Conservation (phyloP, 2,797 vertebrate species). For the Poeciliopsis infans region DNA sequence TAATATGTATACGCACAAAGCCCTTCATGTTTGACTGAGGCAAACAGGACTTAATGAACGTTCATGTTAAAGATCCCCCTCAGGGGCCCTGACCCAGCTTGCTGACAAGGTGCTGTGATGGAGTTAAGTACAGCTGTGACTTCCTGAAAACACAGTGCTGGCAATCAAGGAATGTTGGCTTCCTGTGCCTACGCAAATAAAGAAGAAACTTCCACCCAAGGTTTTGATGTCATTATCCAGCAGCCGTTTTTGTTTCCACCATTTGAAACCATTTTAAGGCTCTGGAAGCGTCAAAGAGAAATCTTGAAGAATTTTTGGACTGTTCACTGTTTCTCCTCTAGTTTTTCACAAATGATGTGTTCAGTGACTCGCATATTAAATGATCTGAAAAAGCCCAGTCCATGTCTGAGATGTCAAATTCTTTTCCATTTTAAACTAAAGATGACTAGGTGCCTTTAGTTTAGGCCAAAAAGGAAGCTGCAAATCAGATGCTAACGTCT, state of each 20-base stretch:
- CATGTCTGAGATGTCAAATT: neutral
- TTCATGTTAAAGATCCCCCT: slow-evolving; percentile 24
- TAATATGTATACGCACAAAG: neutral
- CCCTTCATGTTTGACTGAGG: slow-evolving; percentile 12
- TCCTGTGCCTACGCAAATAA: neutral
- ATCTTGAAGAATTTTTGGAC: neutral
- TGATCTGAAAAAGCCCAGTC: neutral
- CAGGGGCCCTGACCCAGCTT: slow-evolving; percentile 27
- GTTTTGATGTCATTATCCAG: neutral
- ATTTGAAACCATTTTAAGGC: neutral
- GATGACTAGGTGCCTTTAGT: neutral
- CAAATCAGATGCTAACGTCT: neutral
- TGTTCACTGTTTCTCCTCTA: neutral
- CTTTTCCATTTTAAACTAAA: neutral
- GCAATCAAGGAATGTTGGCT: neutral
- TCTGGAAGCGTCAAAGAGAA: neutral
- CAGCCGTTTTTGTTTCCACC: neutral
- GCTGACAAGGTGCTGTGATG: slow-evolving; percentile 12
- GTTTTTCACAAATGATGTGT: neutral
- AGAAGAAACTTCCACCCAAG: neutral
- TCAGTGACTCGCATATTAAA: neutral
- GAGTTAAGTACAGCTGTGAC: slow-evolving; percentile 42
- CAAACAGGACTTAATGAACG: neutral
- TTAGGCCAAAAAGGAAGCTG: neutral
- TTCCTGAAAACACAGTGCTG: slow-evolving; percentile 2